phyloP scores from a whole-genome alignment of 2,113 vertebrate genomes.

The Corythornis cristatus region DNA sequence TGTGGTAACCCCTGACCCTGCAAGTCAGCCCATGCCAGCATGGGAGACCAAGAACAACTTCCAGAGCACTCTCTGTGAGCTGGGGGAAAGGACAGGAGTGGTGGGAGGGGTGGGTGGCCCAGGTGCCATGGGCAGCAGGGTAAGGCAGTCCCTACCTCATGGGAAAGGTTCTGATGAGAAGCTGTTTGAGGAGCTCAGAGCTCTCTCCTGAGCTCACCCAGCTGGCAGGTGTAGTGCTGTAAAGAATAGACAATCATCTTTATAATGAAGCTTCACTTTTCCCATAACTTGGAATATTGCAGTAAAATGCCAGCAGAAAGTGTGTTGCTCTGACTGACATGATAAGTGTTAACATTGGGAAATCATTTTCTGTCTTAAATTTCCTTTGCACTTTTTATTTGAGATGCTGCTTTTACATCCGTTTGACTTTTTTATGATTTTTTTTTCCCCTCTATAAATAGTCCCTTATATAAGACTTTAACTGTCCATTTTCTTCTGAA shows the following conservation, averaged over 20 bases:
- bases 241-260: background rate
- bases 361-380: background rate
- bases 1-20: background rate
- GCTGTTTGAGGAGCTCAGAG: background rate
- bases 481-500: background rate
- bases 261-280: background rate
- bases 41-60: background rate
- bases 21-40: background rate
- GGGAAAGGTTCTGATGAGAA: background rate
- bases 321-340: background rate
- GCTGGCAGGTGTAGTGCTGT: background rate
- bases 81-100: background rate
- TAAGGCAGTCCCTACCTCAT: background rate
- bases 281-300: background rate
- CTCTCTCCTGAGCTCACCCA: background rate
- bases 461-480: slow-evolving; percentile 7
- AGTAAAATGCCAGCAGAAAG: background rate
- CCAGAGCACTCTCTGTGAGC: background rate
- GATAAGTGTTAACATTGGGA: background rate
- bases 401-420: background rate
- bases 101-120: background rate
- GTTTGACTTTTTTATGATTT: background rate
- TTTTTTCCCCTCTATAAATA: background rate
- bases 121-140: background rate
- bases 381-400: background rate